Percentiles rank a stretch among this genome's conserved stretches.
Evolutionary conservation across 2,113 vertebrate genomes (phyloP).

Genomic region (Cynocephalus volans): DNA sequence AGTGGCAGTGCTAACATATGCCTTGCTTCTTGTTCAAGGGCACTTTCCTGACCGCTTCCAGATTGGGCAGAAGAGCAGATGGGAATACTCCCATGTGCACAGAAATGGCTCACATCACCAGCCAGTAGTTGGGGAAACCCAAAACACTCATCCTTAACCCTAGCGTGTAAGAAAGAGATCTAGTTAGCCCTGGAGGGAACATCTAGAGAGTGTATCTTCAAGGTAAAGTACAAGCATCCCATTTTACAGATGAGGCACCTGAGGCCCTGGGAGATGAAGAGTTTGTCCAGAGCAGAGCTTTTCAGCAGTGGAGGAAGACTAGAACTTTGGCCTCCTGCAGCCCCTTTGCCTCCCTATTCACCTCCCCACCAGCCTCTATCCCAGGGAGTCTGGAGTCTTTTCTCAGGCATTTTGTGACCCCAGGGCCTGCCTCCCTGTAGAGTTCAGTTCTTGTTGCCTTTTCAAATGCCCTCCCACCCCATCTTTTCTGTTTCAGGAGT

Average conservation of each 20-base stretch:
- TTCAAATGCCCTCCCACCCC: background rate
- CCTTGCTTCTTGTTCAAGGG: too few species aligned
- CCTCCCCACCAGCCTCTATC: background rate
- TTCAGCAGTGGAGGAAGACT: background rate
- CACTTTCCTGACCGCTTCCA: background rate
- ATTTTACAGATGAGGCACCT: background rate
- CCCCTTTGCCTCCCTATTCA: background rate
- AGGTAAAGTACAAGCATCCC: background rate
- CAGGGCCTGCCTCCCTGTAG: background rate
- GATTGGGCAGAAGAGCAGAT: background rate
- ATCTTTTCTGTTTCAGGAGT: background rate
- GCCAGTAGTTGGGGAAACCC: background rate
- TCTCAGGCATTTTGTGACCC: background rate
- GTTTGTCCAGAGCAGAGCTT: background rate
- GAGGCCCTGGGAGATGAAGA: background rate
- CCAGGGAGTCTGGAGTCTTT: background rate
- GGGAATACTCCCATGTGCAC: background rate
- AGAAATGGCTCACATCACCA: background rate
- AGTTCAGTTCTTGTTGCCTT: background rate
- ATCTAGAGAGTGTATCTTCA: accelerated
- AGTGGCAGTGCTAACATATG: background rate
- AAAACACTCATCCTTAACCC: background rate
- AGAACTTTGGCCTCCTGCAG: background rate
- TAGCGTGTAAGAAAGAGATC: background rate
- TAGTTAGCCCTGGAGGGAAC: background rate